Evolutionary conservation across 1,140 invertebrate genomes (phyloP), one percentile per base, ranked within the genome.

Genomic region (Lethocerus indicus): DNA sequence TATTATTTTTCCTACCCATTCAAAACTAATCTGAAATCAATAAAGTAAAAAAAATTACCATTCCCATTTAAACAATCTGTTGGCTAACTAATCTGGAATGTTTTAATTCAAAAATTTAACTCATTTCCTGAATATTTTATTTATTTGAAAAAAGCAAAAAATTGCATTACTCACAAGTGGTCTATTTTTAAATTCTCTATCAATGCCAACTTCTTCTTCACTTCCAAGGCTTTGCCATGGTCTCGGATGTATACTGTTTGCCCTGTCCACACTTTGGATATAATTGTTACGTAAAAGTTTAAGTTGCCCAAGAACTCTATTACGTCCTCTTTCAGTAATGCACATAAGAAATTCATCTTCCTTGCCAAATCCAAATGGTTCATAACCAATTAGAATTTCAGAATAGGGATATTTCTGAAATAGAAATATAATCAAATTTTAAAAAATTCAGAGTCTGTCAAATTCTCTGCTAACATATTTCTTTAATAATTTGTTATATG

Each of bases 271-370:
- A 43, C 71, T 71, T 6, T 37, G 32, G 43, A 76, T 75, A 45
- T 73, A 65, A 29, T 73, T 65, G 57, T 75, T 71, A 39, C 75
- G 64, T 50, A 66, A 67, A 1, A 68, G 63, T 52, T 75, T 67
- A 42, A 72, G 70, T 7, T 74, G 60, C 4, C 61, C 52, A 9
- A 67, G 55, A 0, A 76, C 63, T n/a, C 60, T 58, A 13, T 67
- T 64, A 41, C 64, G 61, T 35, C 64, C 67, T 0, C 64, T 56
- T 50, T 66, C 63, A 5, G 72, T 80, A 9, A 78, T 60, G 51
- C 78, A 83, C n/a, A 83, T 64, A 56, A 79, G 79, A 58, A 81
- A 81, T 54, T 81, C 74, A 43, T 75, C 74, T 1, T 70, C 60
- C 25, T 51, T 53, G 9, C 75, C 63, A 46, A 46, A 46, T n/a